Base-by-base conservation (phyloP, 2,888 invertebrate species). In the Heteromyza rotundicornis region DNA sequence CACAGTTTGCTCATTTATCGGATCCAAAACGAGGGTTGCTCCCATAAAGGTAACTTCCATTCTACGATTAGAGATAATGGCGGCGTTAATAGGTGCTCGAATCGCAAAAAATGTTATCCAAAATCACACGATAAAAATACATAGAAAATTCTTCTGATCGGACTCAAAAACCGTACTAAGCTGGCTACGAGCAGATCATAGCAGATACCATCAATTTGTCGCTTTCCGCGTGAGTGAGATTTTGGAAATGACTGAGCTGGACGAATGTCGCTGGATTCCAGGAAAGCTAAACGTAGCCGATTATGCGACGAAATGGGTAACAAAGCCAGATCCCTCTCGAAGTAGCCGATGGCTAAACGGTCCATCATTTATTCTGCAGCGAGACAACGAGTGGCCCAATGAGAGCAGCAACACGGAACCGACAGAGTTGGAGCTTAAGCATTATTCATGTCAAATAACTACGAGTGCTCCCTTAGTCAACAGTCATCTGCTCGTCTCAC, bases 131-230 rank as follows among this genome's bases (percentile, higher is more conserved):
- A 22, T 71, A 1, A 22, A 24, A 1, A 58, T 69, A 17, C 14
- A 24, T 14, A 23, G 57, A 2, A 60, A 12, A 2, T 17, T 50
- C 64, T n/a, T n/a, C n/a, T n/a, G n/a, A n/a, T n/a, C n/a, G n/a
- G n/a, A n/a, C n/a, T n/a, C n/a, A n/a, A n/a, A 50, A 36, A 69
- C 62, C 10, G 70, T 69, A 16, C 32, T 72, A 35, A 56, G 59
- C 51, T 72, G 71, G 71, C 49, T 72, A 20, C 51, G 59, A 50
- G 66, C 67, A 3, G 67, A 70, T 14, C 62, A 65, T 72, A n/a
- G n/a, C n/a, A n/a, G n/a, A n/a, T n/a, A n/a, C n/a, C n/a, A n/a
- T n/a, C n/a, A n/a, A n/a, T n/a, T n/a, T n/a, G n/a, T n/a, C n/a
- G n/a, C n/a, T n/a, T n/a, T n/a, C n/a, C n/a, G n/a, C n/a, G n/a